A percentile compares a stretch with the other conserved stretches of the same genome.
phyloP scores from a whole-genome alignment of 2,113 vertebrate species.

The Rhinoderma darwinii region DNA sequence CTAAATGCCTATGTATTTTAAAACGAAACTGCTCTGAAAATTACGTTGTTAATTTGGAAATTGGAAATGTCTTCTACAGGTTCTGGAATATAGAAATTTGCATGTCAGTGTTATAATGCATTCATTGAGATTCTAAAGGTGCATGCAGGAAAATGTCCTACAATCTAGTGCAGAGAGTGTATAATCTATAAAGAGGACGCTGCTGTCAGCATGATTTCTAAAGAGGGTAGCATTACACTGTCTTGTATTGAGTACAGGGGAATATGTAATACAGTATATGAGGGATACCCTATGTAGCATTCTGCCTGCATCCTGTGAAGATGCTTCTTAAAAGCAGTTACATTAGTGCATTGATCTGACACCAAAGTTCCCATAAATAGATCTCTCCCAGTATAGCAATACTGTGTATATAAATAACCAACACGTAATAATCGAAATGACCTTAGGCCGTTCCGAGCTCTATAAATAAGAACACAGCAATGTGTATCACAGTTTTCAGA shows the following conservation, averaged over 20 bases:
- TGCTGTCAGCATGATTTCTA: background rate
- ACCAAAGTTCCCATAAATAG: slow-evolving; percentile 36
- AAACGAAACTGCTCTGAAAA: no score
- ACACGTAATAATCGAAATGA: slow-evolving; percentile 24
- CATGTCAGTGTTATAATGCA: no score
- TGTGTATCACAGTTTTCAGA: slow-evolving; percentile 32
- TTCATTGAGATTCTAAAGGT: no score
- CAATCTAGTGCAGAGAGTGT: no score
- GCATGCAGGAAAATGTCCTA: no score
- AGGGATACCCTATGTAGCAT: background rate
- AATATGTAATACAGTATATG: background rate
- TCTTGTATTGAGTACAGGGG: background rate
- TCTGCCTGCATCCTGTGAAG: background rate
- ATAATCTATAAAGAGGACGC: background rate
- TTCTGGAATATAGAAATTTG: no score
- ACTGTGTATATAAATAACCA: slow-evolving; percentile 37
- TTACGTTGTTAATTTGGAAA: no score
- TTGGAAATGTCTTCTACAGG: no score
- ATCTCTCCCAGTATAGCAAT: slow-evolving; percentile 4
- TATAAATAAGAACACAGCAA: slow-evolving; percentile 32
- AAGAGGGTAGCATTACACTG: background rate
- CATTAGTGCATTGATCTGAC: slow-evolving; percentile 33
- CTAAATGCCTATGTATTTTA: no score
- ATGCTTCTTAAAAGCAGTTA: slow-evolving; percentile 5
- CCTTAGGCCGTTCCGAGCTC: slow-evolving; percentile 29